Base-by-base conservation (phyloP, 2,888 invertebrate genomes). In the Netelia fuscicornis region DNA sequence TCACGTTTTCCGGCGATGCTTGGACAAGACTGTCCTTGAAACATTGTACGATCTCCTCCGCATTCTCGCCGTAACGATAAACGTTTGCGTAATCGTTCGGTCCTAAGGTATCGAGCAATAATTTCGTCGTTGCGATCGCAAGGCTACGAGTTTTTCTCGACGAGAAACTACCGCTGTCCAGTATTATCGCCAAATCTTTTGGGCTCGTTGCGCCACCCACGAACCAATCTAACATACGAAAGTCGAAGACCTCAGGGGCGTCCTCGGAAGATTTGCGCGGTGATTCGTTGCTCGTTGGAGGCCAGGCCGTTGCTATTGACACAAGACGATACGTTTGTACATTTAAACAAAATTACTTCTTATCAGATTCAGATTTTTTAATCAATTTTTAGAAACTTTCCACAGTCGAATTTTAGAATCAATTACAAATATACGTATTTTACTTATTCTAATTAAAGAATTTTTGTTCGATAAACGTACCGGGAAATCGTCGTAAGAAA, bases 71-170 rank as follows among this genome's bases (percentile, higher is more conserved):
- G 94, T 99, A 99, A 93, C 97, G 96, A 91, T 97, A 98, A 68
- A 99, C 96, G 93, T 99, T 99, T 77, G 99, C 98, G 93, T 97
- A 99, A 94, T 99, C 99, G 92, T 99, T 98, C 88, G 99, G 98
- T 1, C 98, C 98, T 5, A 99, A 95, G 0, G 99, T 99, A 89
- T 99, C 98, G 86, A 99, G 95, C 84, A 99, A 97, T 17, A 97
- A 97, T 78, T 97, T 96, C 0, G 98, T 97, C 0, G 99, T 99
- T 23, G 97, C 97, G 91, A 97, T 97, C 1, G 98, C 98, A 77
- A 99, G 96, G 88, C 97, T 96, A 91, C 97, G 97, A 86, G 97
- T 95, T 83, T 97, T 96, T 0, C 98, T 97, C 0, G 96, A 96
- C n/a, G 91, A 90, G 95, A 99, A 97, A 87, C 98, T 97, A 13